Base-by-base conservation (phyloP, 2,888 invertebrate species). In the Xanthorhoe spadicearia region DNA sequence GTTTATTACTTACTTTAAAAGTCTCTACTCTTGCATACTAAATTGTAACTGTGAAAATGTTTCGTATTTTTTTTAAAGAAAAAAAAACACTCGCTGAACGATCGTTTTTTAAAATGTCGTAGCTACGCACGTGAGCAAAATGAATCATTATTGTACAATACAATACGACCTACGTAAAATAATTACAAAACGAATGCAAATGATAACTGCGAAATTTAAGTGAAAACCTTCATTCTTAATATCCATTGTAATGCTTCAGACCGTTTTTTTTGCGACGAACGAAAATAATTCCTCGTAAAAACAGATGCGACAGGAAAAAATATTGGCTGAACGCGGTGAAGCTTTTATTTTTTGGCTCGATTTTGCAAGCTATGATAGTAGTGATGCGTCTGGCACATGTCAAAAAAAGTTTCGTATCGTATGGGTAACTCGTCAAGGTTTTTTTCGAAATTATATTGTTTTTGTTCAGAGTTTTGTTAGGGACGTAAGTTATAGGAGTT, bases 321-420 rank as follows among this genome's bases (percentile, higher is more conserved):
- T 78, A 81, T 80, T 79, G 77, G 74, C 64, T 57, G 53, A 52
- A 56, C 73, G 61, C 38, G 63, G 65, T 66, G 58, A 66, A 57
- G 59, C 56, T 65, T 54, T 60, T 56, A 79, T 51, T 43, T 57
- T 57, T 78, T 49, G 60, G 73, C 66, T 73, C 76, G 71, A 77
- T 81, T 80, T 81, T 76, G 71, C 70, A 69, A 71, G 74, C 74
- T 69, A 76, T 79, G 77, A 81, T 77, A 78, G 76, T 71, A 65
- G 74, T 74, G 74, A 74, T 77, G 76, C 76, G 76, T 75, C 77
- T 76, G 76, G 67, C 74, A 69, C 74, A 72, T 65, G 73, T 69
- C 69, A 78, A 76, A 80, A 77, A 79, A 75, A 61, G 58, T 64
- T 67, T 68, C 18, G 8, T 28, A 15, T 50, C 64, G 66, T 64